Percentiles rank a stretch among this genome's conserved stretches.
These are phyloP conservation scores for Dryococelus australis DNA, from an alignment of 2,888 invertebrate species.

Conservation along the genomic window DNA sequence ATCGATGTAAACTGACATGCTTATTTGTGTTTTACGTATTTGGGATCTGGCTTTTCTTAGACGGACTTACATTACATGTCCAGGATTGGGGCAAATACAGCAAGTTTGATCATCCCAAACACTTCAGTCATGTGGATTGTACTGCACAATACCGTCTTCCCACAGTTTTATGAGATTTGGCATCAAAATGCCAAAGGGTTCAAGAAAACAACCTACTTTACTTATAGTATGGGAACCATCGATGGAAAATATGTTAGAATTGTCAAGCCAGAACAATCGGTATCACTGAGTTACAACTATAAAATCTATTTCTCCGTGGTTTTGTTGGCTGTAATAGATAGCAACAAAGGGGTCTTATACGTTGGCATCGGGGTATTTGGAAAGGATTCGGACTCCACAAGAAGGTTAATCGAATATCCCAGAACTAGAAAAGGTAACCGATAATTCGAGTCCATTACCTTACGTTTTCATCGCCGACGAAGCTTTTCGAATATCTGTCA, in stretches of 20 bases:
- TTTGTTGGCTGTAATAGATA: conserved; percentile 51
- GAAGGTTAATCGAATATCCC: conserved; percentile 25
- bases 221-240: conserved; percentile 3
- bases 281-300: conserved; percentile 24
- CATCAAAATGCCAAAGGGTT: conserved; percentile 5
- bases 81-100: conserved; percentile 9
- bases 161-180: conserved; percentile 16
- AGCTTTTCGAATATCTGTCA: conserved; percentile 2
- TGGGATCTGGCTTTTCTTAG: not conserved
- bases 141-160: not conserved
- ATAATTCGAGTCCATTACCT: not conserved
- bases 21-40: too few species aligned
- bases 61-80: conserved; percentile 18
- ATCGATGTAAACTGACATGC: too few species aligned
- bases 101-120: conserved; percentile 22
- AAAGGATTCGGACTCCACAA: conserved; percentile 50
- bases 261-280: conserved; percentile 19
- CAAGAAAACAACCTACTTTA: not conserved
- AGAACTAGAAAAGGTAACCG: not conserved
- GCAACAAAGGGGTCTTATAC: conserved; percentile 51
- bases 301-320: conserved; percentile 43
- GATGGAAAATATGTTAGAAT: not conserved
- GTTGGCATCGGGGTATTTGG: conserved; percentile 51
- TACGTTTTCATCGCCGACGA: conserved; percentile 6
- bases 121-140: not conserved